Evolutionary conservation across 2,113 vertebrate species (phyloP).

Genomic region (Alaudala cheleensis): DNA sequence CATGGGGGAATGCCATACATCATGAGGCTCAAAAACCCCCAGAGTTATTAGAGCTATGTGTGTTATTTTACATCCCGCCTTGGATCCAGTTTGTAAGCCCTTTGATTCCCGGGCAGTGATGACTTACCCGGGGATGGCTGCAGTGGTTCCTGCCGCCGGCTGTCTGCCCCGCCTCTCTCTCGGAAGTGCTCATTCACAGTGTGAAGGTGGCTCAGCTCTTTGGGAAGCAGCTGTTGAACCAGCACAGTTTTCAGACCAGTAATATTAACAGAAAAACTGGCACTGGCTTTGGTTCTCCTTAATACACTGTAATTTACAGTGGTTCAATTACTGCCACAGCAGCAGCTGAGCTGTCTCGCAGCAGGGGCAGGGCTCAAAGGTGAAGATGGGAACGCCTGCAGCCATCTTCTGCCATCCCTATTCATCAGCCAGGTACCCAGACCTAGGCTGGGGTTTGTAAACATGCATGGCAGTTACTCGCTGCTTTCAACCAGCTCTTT

Average conservation of each 20-base stretch:
- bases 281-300: neutral
- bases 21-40: slow-evolving; percentile 25
- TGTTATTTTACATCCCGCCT: slow-evolving; percentile 35
- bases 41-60: slow-evolving; percentile 49
- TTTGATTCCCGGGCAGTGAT: slow-evolving; percentile 26
- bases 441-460: neutral
- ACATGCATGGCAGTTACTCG: neutral
- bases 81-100: slow-evolving; percentile 15
- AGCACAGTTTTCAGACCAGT: neutral
- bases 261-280: slow-evolving; percentile 33
- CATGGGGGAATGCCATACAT: slow-evolving; percentile 39
- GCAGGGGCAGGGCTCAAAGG: neutral
- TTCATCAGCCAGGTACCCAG: slow-evolving; percentile 24
- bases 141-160: slow-evolving; percentile 14
- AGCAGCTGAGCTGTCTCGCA: slow-evolving; percentile 1
- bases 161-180: slow-evolving; percentile 47
- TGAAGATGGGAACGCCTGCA: slow-evolving; percentile 32
- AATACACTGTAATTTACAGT: slow-evolving; percentile 33
- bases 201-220: slow-evolving; percentile 10
- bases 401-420: neutral
- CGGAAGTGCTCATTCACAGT: neutral
- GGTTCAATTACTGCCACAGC: slow-evolving; percentile 15
- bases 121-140: neutral
- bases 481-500: neutral
- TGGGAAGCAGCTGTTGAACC: slow-evolving; percentile 31